Evolutionary conservation across 1,140 invertebrate genomes (phyloP).

Genomic region (Drosophila athabasca): DNA sequence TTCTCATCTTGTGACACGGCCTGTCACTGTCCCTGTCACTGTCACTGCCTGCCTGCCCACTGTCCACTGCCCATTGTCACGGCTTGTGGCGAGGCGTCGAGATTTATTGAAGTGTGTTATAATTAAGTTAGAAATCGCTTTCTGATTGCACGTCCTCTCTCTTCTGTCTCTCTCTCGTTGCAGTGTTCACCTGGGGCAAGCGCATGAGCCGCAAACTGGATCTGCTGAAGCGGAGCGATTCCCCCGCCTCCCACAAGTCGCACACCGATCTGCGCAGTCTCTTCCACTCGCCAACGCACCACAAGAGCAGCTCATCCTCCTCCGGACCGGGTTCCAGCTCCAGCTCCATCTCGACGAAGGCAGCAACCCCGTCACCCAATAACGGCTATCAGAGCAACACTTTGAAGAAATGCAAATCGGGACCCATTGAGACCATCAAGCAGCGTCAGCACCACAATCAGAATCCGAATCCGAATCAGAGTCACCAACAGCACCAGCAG

Average conservation of each 20-base stretch:
- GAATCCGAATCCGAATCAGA: slow-evolving; percentile 29
- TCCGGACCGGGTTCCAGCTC: slow-evolving; percentile 52
- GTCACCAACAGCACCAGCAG: slow-evolving; percentile 38
- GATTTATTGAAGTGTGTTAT: slow-evolving; percentile 73
- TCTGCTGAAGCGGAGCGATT: slow-evolving; percentile 88
- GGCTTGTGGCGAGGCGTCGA: slow-evolving; percentile 54
- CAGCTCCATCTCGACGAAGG: slow-evolving; percentile 3
- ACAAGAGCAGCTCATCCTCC: slow-evolving; percentile 52
- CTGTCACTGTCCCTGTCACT: slow-evolving; percentile 10
- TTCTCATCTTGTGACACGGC: slow-evolving; percentile 23
- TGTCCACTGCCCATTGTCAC: slow-evolving; percentile 18
- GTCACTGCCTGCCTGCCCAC: slow-evolving; percentile 4
- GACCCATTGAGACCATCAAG: slow-evolving; percentile 72
- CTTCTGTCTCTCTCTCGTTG: slow-evolving; percentile 45
- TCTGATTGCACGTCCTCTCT: slow-evolving; percentile 39
- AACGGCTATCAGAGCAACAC: slow-evolving; percentile 55
- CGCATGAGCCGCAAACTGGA: slow-evolving; percentile 91
- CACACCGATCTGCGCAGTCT: slow-evolving; percentile 77
- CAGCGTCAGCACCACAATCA: slow-evolving; percentile 68
- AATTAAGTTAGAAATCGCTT: slow-evolving; percentile 69
- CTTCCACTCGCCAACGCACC: slow-evolving; percentile 74
- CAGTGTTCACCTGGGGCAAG: slow-evolving; percentile 91
- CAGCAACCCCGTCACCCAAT: slow-evolving; percentile 34
- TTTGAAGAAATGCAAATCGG: slow-evolving; percentile 80
- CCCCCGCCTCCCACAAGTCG: slow-evolving; percentile 84